Conservation (phyloP, 35 echinoderm and acorn worm species). For the Amphiura filiformis region DNA sequence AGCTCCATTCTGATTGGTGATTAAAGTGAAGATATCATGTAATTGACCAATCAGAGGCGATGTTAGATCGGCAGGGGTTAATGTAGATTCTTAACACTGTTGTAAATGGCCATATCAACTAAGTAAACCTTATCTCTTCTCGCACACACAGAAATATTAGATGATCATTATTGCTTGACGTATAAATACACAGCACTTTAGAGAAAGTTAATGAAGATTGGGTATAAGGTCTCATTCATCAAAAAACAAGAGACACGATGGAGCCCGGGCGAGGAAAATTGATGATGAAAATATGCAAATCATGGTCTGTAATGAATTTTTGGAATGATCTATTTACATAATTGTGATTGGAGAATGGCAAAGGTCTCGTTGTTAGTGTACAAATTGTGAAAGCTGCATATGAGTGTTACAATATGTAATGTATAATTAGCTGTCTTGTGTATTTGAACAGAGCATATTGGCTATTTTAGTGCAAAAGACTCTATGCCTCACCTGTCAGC, state of each 20-base stretch:
- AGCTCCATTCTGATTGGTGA: no score
- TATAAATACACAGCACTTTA: slow-evolving; percentile 4
- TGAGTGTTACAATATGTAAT: slow-evolving; percentile 2
- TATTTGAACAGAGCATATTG: slow-evolving; percentile 7
- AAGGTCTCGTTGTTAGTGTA: not conserved
- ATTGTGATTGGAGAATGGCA: not conserved
- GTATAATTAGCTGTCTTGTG: not conserved
- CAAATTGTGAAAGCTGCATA: no score
- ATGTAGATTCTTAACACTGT: no score
- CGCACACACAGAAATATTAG: no score
- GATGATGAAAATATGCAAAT: slow-evolving; percentile 15
- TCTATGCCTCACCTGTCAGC: not conserved
- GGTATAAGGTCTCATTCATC: not conserved
- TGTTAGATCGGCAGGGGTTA: no score
- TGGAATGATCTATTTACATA: not conserved
- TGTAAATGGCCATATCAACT: no score
- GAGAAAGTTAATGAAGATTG: not conserved
- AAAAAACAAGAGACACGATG: not conserved
- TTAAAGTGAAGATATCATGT: no score
- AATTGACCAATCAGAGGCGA: no score
- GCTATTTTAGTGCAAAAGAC: slow-evolving; percentile 7
- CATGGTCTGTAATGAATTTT: not conserved
- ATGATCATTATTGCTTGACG: no score
- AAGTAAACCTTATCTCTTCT: no score
- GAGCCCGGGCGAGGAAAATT: not conserved